Evolutionary conservation across 2,888 invertebrate species (phyloP).

Genomic region (Flexamia atlantica): DNA sequence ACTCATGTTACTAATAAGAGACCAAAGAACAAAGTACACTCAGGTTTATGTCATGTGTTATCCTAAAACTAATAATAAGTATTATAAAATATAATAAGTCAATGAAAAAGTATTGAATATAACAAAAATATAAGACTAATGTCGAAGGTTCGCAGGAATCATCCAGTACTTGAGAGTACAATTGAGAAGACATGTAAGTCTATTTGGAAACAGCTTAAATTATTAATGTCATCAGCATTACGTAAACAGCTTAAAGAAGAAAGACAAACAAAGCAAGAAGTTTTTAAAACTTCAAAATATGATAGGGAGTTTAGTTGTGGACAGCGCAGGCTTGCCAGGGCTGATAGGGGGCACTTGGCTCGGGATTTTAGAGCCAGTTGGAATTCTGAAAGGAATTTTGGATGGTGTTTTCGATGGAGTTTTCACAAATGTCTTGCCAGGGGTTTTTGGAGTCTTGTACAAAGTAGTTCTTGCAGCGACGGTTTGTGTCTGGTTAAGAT

Average conservation of each 20-base stretch:
- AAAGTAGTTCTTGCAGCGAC: not conserved
- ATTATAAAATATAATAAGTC: no score
- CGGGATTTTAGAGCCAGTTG: slow-evolving; percentile 38
- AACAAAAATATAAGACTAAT: no score
- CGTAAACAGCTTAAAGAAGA: not conserved
- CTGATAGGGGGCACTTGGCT: slow-evolving; percentile 33
- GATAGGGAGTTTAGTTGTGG: slow-evolving; percentile 17
- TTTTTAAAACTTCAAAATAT: slow-evolving; percentile 42
- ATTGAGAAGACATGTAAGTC: no score
- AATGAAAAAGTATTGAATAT: no score
- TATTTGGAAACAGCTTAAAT: no score
- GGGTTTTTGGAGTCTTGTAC: not conserved
- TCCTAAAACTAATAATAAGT: no score
- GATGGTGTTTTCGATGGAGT: slow-evolving; percentile 34
- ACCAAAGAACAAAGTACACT: no score
- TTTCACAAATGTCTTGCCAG: not conserved
- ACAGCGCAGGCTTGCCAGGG: not conserved
- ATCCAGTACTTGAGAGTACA: no score
- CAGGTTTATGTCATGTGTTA: no score
- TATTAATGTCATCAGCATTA: not conserved
- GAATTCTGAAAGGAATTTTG: slow-evolving; percentile 35
- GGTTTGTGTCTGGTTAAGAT: not conserved
- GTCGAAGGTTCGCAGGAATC: no score
- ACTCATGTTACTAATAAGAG: no score
- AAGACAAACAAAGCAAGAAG: not conserved